Evolutionary conservation across 2,888 invertebrate genomes (phyloP).

Genomic region (Hirtodrosophila cameraria): DNA sequence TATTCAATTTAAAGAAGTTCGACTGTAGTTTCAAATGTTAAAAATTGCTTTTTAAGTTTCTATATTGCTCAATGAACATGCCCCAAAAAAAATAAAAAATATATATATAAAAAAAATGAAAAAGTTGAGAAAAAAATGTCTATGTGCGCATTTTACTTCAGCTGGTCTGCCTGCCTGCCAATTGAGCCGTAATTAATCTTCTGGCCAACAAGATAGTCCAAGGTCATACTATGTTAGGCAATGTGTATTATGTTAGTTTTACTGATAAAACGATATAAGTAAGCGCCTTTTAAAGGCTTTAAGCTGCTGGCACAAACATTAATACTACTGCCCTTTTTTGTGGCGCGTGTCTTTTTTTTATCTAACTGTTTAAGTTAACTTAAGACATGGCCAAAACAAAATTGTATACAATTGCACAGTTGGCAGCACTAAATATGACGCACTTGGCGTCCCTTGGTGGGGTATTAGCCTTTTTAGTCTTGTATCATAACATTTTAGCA

Average conservation of each 20-base stretch:
- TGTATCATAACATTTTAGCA: constrained; percentile 64
- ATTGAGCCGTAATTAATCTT: constrained; percentile 75
- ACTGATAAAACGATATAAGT: neutral
- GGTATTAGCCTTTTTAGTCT: constrained; percentile 38
- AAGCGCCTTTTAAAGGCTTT: constrained; percentile 35
- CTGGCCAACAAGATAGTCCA: constrained; percentile 41
- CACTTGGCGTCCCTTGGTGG: constrained; percentile 27
- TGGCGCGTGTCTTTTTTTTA: constrained; percentile 56
- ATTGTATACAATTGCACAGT: constrained; percentile 40
- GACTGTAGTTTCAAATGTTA: constrained; percentile 2
- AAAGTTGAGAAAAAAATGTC: too few relatives aligned
- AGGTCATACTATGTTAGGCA: constrained; percentile 44
- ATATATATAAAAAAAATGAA: too few relatives aligned
- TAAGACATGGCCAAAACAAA: constrained; percentile 53
- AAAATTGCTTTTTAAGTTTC: constrained; percentile 48
- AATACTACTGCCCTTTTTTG: neutral
- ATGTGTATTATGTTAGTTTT: constrained; percentile 43
- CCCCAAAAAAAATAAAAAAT: neutral
- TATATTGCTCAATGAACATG: constrained; percentile 54
- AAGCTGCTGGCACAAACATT: constrained; percentile 34
- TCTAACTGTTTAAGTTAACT: constrained; percentile 43
- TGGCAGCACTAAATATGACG: constrained; percentile 55
- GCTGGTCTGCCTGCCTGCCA: constrained; percentile 38
- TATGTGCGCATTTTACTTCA: constrained; percentile 37
- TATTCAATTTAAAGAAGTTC: too few relatives aligned